Conservation (phyloP, 2,797 vertebrate species). For the Chelon labrosus region DNA sequence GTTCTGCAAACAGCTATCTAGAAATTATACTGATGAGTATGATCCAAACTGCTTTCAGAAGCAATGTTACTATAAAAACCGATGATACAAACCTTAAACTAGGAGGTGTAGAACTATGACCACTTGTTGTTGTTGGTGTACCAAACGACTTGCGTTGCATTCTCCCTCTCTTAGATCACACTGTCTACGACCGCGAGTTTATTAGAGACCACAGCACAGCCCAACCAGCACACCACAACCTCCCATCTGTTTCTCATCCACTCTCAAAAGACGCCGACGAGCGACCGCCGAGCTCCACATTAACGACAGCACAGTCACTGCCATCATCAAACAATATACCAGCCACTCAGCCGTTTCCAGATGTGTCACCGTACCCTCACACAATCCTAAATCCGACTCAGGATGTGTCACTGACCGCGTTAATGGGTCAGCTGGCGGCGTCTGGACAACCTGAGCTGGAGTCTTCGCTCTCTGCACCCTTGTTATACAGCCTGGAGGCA, state of each 20-base stretch:
- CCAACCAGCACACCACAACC: slow-evolving; percentile 3
- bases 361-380: slow-evolving; percentile 37
- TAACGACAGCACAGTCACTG: slow-evolving; percentile 3
- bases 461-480: neutral
- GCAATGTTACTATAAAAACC: neutral
- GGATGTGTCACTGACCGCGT: slow-evolving; percentile 30
- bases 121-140: neutral
- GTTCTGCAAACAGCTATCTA: neutral
- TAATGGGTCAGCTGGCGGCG: slow-evolving; percentile 1
- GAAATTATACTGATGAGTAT: no score
- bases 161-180: slow-evolving; percentile 20
- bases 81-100: neutral
- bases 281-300: slow-evolving; percentile 1
- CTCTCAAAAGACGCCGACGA: slow-evolving; percentile 16
- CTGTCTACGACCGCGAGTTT: neutral
- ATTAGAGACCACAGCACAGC: neutral
- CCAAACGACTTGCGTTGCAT: neutral
- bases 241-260: slow-evolving; percentile 39
- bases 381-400: neutral
- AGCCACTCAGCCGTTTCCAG: slow-evolving; percentile 18
- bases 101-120: neutral
- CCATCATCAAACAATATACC: slow-evolving; percentile 16
- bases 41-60: neutral
- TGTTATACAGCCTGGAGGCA: neutral
- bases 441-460: slow-evolving; percentile 39